Evolutionary conservation across 2,888 invertebrate genomes (phyloP), one percentile per base, ranked within the genome.

Genomic region (Lepidocyrtinus sp.): DNA sequence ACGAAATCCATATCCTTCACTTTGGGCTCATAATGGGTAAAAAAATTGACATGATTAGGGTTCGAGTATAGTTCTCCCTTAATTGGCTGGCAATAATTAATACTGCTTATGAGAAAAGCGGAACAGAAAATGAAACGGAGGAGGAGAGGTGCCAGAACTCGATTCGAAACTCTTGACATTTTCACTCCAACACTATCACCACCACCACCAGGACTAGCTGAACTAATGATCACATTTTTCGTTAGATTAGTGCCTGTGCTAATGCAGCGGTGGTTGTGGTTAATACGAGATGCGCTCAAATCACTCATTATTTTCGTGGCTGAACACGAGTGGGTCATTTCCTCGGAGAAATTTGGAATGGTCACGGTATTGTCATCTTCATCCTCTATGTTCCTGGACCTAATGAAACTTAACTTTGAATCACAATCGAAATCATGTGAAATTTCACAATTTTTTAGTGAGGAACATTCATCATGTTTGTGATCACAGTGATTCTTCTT

Each of bases 201-300:
- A n/a, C n/a, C n/a, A n/a, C n/a, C n/a, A n/a, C n/a, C n/a, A n/a
- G 5, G 36, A 36, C 36, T 36, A 74, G 59, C 59, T 61, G 74
- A 74, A 74, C 74, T 74, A 74, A 74, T 74, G 67, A 59, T 67
- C 26, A 74, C 67, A 36, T 74, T 73, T 22, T 25, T 55, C 65
- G 50, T 74, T 55, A n/a, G 19, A 64, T 64, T n/a, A n/a, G n/a
- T n/a, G n/a, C n/a, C n/a, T n/a, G n/a, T n/a, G 36, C 12, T 36
- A 12, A 36, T 12, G 36, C 36, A 7, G 36, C 36, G 12, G 36
- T 7, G 5, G 36, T 36, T 5, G 12, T 36, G 36, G 12, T 36
- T 36, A 5, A 7, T 36, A 12, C 5, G 12, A 36, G 36, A 36
- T 7, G n/a, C n/a, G n/a, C n/a, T n/a, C n/a, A n/a, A n/a, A n/a